Evolutionary conservation across 2,113 vertebrate species (phyloP).

Genomic region (Notechis scutatus): DNA sequence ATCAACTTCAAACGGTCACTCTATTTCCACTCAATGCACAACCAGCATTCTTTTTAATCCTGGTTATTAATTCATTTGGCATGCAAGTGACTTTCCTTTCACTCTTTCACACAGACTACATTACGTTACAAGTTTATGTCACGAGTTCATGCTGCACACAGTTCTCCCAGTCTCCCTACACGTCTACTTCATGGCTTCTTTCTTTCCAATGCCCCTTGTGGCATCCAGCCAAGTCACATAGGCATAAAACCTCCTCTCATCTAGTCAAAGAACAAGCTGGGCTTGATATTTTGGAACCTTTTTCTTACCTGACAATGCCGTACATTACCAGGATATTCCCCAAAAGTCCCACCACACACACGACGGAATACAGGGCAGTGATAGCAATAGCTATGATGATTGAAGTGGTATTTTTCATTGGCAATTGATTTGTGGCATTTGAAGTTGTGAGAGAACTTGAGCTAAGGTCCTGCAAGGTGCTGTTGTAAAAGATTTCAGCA

Average conservation of each 20-base stretch:
- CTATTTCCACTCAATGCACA: not conserved
- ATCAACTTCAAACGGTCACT: not conserved
- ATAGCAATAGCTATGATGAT: conserved; percentile 85
- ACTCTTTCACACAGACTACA: not conserved
- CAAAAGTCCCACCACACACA: conserved; percentile 91
- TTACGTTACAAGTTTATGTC: not conserved
- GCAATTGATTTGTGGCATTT: conserved; percentile 61
- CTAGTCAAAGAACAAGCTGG: not conserved
- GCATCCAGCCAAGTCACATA: not conserved
- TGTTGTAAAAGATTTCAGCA: conserved; percentile 64
- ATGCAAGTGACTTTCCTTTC: not conserved
- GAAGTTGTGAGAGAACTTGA: not conserved
- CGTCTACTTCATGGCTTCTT: no score
- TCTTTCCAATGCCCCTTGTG: not conserved
- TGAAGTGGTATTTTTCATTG: conserved; percentile 65
- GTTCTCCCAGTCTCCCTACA: not conserved
- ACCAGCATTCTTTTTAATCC: not conserved
- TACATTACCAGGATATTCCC: conserved; percentile 95
- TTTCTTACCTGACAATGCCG: conserved; percentile 89
- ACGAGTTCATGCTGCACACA: not conserved
- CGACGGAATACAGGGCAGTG: conserved; percentile 88
- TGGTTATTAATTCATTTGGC: not conserved
- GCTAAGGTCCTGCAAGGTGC: conserved; percentile 44
- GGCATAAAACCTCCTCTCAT: not conserved
- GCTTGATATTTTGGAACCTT: not conserved